phyloP scores from a whole-genome alignment of 1,140 invertebrate genomes.

The Rhagoletis zephyria region DNA sequence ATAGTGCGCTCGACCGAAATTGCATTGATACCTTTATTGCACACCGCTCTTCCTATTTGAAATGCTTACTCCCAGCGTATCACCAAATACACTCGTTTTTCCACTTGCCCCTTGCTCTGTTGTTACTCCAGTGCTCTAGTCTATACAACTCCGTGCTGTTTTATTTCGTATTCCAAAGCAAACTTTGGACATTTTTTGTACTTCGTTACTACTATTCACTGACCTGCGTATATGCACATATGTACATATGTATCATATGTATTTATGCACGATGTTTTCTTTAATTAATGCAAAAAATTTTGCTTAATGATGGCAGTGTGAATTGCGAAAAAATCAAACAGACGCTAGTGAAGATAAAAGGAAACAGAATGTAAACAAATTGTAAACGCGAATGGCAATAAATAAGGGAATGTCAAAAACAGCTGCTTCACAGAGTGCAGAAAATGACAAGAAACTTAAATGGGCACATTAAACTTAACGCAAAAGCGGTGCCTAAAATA shows the following conservation, averaged over 20 bases:
- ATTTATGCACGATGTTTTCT: background rate
- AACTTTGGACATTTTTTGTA: conserved; percentile 24
- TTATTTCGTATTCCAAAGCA: background rate
- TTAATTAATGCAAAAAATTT: background rate
- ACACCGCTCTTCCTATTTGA: background rate
- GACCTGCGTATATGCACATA: background rate
- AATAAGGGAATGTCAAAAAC: too few relatives aligned
- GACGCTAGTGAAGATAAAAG: too few relatives aligned
- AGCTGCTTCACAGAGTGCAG: too few relatives aligned
- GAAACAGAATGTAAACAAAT: too few relatives aligned
- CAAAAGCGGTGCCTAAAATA: too few relatives aligned
- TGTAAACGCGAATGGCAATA: too few relatives aligned
- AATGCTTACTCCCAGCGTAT: background rate
- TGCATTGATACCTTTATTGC: too few relatives aligned
- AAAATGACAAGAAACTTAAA: too few relatives aligned
- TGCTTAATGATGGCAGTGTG: conserved; percentile 20
- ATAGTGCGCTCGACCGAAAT: too few relatives aligned
- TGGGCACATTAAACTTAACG: too few relatives aligned
- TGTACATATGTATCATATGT: background rate
- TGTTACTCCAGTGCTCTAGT: background rate
- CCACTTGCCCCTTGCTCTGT: background rate
- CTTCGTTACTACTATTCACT: background rate
- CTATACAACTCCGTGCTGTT: background rate
- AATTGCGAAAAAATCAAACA: background rate
- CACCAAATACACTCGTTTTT: conserved; percentile 1